These are phyloP conservation scores for Agrypnia vestita DNA, from an alignment of 1,140 invertebrate species.

Conservation along the genomic window DNA sequence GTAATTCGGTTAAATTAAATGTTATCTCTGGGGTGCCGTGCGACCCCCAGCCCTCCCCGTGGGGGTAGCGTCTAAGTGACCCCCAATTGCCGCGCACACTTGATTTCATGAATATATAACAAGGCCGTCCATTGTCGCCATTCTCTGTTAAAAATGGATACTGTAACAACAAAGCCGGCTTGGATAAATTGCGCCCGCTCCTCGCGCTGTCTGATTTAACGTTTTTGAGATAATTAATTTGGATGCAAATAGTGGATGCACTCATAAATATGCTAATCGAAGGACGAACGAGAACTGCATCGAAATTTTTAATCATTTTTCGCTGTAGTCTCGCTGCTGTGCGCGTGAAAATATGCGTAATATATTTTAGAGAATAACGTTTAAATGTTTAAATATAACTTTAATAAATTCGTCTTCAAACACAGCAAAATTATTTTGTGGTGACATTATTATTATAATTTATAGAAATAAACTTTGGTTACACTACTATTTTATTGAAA, in stretches of 20 bases:
- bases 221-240: conserved; percentile 41
- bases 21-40: conserved; percentile 31
- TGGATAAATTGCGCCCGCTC: conserved; percentile 30
- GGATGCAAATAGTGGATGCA: conserved; percentile 28
- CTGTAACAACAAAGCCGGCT: conserved; percentile 5
- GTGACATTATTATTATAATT: too few relatives aligned
- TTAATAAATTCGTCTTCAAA: too few relatives aligned
- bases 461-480: too few relatives aligned
- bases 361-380: too few relatives aligned
- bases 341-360: too few relatives aligned
- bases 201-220: conserved; percentile 6
- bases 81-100: conserved; percentile 14
- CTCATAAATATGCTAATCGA: conserved; percentile 42
- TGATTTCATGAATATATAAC: conserved; percentile 42
- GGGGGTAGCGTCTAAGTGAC: conserved; percentile 12
- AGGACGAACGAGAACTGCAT: conserved; percentile 27
- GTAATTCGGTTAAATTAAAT: conserved; percentile 20
- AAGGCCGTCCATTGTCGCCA: conserved; percentile 16
- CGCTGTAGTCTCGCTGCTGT: background rate
- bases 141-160: conserved; percentile 35
- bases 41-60: background rate
- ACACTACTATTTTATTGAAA: too few relatives aligned
- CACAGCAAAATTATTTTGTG: too few relatives aligned
- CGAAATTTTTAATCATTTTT: conserved; percentile 18
- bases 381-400: too few relatives aligned